phyloP scores from a whole-genome alignment of 2,113 vertebrate species.

The Mystacornis crossleyi region DNA sequence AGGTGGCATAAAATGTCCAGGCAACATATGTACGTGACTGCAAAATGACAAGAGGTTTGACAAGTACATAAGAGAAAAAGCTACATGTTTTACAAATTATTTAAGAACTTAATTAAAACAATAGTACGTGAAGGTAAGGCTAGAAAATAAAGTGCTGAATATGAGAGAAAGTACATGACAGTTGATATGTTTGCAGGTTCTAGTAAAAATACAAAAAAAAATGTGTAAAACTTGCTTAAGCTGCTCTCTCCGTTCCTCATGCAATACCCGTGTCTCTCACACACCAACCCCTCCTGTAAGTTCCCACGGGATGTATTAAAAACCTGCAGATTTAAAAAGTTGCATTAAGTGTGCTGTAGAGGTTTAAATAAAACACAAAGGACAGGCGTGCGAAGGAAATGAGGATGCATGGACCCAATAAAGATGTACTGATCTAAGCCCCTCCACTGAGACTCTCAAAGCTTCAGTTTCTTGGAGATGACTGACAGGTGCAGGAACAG shows the following conservation, averaged over 20 bases:
- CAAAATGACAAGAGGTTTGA: constrained; percentile 82
- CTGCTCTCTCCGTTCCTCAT: constrained; percentile 60
- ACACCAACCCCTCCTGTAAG: constrained; percentile 66
- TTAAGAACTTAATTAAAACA: constrained; percentile 73
- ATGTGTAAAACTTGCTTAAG: constrained; percentile 48
- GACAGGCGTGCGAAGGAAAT: constrained; percentile 75
- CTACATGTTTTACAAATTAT: constrained; percentile 70
- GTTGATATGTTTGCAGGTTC: constrained; percentile 69
- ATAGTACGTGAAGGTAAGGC: constrained; percentile 80
- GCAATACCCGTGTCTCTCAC: constrained; percentile 71
- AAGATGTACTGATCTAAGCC: constrained; percentile 69
- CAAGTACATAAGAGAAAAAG: constrained; percentile 82
- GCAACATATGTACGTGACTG: constrained; percentile 90
- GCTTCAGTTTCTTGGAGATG: constrained; percentile 77
- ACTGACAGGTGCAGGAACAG: constrained; percentile 75
- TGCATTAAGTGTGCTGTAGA: constrained; percentile 83
- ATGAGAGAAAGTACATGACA: constrained; percentile 75
- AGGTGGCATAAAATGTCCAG: constrained; percentile 93
- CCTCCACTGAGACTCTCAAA: constrained; percentile 73
- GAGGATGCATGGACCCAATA: constrained; percentile 74
- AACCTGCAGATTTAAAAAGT: constrained; percentile 86
- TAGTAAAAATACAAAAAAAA: constrained; percentile 63
- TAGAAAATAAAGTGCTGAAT: constrained; percentile 84
- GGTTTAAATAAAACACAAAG: constrained; percentile 77
- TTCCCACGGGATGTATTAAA: constrained; percentile 76